phyloP scores from a whole-genome alignment of 2,888 invertebrate genomes.

The Hedya salicella region DNA sequence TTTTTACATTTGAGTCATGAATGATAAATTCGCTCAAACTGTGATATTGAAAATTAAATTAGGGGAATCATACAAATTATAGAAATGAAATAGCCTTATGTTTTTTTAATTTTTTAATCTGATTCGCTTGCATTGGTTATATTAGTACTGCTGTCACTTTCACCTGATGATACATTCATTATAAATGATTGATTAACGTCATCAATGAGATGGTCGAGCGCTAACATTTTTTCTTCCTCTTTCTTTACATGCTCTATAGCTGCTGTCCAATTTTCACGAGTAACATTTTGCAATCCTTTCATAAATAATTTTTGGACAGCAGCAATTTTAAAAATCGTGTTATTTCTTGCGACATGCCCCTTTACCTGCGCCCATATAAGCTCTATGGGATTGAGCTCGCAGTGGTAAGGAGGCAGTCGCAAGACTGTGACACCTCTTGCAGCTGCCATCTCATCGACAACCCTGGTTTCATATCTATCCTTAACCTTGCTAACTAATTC shows the following conservation, averaged over 20 bases:
- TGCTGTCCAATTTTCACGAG: background rate
- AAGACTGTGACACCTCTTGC: conserved; percentile 3
- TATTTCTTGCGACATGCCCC: conserved; percentile 18
- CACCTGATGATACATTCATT: background rate
- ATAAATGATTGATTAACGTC: background rate
- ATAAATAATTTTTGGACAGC: conserved; percentile 1
- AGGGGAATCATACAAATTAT: no score
- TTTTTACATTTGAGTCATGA: no score
- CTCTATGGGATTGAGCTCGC: conserved; percentile 16
- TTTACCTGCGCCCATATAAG: conserved; percentile 20
- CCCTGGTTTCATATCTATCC: background rate
- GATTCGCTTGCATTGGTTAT: background rate
- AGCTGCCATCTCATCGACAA: conserved; percentile 11
- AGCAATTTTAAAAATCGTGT: conserved; percentile 4
- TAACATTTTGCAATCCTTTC: background rate
- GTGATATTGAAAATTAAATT: no score
- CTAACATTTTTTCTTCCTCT: conserved; percentile 3
- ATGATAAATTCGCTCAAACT: no score
- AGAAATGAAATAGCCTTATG: no score
- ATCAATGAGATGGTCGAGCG: background rate
- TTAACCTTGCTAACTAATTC: background rate
- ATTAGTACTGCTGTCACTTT: background rate
- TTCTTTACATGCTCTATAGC: background rate
- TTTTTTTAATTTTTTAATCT: background rate
- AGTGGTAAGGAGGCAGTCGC: conserved; percentile 14